phyloP scores from a whole-genome alignment of 2,797 vertebrate species.

The Steatocranus sp. region DNA sequence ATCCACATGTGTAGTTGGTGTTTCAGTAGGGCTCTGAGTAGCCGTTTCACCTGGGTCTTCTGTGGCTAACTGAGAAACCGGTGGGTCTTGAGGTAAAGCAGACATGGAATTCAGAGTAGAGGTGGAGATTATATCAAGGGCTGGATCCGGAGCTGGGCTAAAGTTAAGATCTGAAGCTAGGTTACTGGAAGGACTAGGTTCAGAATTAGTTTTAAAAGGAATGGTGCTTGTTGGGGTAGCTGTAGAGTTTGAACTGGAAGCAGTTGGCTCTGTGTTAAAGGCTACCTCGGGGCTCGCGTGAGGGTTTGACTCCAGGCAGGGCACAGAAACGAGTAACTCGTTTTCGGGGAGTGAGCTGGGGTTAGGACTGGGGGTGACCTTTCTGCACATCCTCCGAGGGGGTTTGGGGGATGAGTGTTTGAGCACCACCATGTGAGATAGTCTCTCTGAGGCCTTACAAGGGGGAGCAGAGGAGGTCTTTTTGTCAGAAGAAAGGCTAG shows the following conservation, averaged over 20 bases:
- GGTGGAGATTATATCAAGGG: slow-evolving; percentile 2
- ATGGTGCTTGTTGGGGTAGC: background rate
- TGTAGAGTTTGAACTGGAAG: slow-evolving; percentile 23
- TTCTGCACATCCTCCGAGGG: slow-evolving; percentile 78
- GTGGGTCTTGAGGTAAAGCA: slow-evolving; percentile 38
- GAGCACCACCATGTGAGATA: slow-evolving; percentile 79
- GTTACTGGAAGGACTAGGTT: slow-evolving; percentile 5
- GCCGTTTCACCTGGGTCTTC: slow-evolving; percentile 12
- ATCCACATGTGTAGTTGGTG: background rate
- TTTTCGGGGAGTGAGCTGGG: slow-evolving; percentile 34
- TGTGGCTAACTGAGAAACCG: slow-evolving; percentile 1
- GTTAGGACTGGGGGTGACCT: slow-evolving; percentile 43
- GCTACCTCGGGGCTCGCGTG: slow-evolving; percentile 17
- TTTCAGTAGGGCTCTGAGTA: slow-evolving; percentile 9
- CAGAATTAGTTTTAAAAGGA: background rate
- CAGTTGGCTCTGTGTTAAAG: slow-evolving; percentile 25
- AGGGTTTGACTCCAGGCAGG: slow-evolving; percentile 22
- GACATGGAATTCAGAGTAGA: background rate
- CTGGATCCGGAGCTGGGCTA: slow-evolving; percentile 14
- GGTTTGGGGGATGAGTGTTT: slow-evolving; percentile 81
- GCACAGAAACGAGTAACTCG: slow-evolving; percentile 8
- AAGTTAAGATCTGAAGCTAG: slow-evolving; percentile 12
- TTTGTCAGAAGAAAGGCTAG: slow-evolving; percentile 65
- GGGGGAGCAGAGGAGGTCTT: slow-evolving; percentile 66
- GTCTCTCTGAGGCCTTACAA: slow-evolving; percentile 70